Percentiles rank a stretch among this genome's conserved stretches.
phyloP scores from a whole-genome alignment of 2,888 invertebrate species.

The Trachelus stipa region DNA sequence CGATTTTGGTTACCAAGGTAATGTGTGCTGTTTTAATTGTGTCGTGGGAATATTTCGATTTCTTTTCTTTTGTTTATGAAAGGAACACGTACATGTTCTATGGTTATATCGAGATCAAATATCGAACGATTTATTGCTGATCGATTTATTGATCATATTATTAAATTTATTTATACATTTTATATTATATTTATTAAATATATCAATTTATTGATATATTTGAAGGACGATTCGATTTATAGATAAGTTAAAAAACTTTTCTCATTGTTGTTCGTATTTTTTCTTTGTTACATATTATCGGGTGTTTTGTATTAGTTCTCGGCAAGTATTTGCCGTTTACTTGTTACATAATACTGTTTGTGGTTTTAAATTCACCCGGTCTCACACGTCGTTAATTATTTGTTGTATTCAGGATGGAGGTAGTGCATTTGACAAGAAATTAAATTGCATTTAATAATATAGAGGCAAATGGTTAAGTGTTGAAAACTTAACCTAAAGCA shows the following conservation, averaged over 20 bases:
- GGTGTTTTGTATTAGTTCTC: not conserved
- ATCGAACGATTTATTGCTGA: not conserved
- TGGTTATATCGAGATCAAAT: not conserved
- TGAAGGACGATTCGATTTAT: not conserved
- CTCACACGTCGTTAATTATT: no score
- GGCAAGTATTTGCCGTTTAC: not conserved
- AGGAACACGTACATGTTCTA: not conserved
- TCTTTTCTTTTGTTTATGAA: not conserved
- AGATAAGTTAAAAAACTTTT: not conserved
- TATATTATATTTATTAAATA: no score
- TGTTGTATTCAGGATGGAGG: not conserved
- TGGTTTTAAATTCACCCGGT: not conserved
- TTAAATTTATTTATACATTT: no score
- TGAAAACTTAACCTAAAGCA: not conserved
- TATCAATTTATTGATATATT: no score
- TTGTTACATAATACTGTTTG: not conserved
- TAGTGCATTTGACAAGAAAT: not conserved
- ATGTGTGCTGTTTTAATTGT: not conserved
- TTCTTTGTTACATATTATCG: not conserved
- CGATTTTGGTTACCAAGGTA: not conserved
- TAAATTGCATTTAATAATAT: not conserved
- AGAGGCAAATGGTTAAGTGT: not conserved
- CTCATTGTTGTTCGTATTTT: not conserved
- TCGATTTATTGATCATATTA: not conserved
- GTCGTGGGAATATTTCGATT: not conserved